Percentiles rank a stretch among this genome's conserved stretches.
Conservation (phyloP, 1,140 invertebrate genomes). For the Caerostris extrusa region DNA sequence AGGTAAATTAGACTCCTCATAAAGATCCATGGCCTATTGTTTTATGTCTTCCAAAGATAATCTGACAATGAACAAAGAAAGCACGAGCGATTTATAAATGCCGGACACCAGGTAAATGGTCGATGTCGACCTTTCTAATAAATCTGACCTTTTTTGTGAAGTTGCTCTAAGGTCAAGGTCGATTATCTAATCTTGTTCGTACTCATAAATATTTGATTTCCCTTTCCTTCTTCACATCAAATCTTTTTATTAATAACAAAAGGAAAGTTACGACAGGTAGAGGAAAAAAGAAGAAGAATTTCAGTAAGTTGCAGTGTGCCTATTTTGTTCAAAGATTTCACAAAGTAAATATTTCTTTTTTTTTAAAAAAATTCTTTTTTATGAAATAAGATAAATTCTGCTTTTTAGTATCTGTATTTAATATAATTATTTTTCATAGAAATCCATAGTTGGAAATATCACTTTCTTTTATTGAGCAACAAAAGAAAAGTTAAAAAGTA, state of each 20-base stretch:
- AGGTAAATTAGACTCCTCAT: neutral
- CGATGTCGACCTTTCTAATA: slow-evolving; percentile 20
- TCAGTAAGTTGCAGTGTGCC: no score
- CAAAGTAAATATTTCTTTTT: no score
- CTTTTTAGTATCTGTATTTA: no score
- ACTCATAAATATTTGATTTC: neutral
- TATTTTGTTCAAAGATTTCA: no score
- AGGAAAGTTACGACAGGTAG: neutral
- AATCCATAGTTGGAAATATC: no score
- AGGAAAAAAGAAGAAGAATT: neutral
- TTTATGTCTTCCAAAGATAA: neutral
- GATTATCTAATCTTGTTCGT: neutral
- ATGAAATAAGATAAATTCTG: no score
- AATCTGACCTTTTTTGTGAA: slow-evolving; percentile 40
- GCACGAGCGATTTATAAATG: neutral
- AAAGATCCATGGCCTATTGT: slow-evolving; percentile 23
- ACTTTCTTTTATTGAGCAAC: no score
- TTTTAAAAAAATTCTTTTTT: no score
- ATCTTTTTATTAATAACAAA: neutral
- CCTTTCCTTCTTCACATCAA: neutral
- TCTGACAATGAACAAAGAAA: slow-evolving; percentile 49
- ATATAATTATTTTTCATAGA: no score
- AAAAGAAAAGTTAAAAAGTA: no score
- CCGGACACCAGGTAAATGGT: slow-evolving; percentile 37
- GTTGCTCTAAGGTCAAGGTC: slow-evolving; percentile 34